Evolutionary conservation across 2,113 vertebrate species (phyloP).

Genomic region (Ageneiosus marmoratus): DNA sequence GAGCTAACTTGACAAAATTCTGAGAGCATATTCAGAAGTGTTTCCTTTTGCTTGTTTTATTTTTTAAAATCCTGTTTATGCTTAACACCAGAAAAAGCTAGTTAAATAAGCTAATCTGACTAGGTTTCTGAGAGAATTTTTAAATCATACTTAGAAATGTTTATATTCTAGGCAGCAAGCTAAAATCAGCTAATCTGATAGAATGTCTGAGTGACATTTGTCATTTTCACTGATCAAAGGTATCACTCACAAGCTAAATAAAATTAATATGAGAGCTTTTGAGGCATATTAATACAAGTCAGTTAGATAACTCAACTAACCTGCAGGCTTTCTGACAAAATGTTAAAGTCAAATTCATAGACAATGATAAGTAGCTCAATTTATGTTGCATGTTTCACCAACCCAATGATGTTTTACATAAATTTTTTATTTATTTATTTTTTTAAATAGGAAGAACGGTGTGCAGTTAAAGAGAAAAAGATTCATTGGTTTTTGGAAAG

Average conservation of each 20-base stretch:
- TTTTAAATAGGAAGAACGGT: too few relatives aligned
- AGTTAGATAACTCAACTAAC: not conserved
- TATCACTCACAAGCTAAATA: not conserved
- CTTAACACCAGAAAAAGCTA: not conserved
- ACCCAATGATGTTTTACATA: too few relatives aligned
- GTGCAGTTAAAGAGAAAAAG: too few relatives aligned
- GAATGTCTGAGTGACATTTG: not conserved
- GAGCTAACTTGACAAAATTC: not conserved
- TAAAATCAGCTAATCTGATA: not conserved
- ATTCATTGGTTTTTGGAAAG: too few relatives aligned
- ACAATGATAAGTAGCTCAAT: too few relatives aligned
- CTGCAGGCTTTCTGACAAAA: not conserved
- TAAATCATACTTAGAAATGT: not conserved
- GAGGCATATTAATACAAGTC: not conserved
- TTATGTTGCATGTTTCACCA: too few relatives aligned
- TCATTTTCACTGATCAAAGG: not conserved
- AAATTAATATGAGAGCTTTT: not conserved
- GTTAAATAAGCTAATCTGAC: not conserved
- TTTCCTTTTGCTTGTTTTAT: not conserved
- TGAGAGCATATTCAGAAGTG: not conserved
- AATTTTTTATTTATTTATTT: too few relatives aligned
- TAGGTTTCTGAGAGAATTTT: not conserved
- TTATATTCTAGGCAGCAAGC: not conserved
- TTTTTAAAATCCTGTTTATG: not conserved
- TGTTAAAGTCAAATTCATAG: not conserved